A percentile compares a stretch with the other conserved stretches of the same genome.
Conservation (phyloP, 2,888 invertebrate species). For the Drosophila pseudotalamancana region DNA sequence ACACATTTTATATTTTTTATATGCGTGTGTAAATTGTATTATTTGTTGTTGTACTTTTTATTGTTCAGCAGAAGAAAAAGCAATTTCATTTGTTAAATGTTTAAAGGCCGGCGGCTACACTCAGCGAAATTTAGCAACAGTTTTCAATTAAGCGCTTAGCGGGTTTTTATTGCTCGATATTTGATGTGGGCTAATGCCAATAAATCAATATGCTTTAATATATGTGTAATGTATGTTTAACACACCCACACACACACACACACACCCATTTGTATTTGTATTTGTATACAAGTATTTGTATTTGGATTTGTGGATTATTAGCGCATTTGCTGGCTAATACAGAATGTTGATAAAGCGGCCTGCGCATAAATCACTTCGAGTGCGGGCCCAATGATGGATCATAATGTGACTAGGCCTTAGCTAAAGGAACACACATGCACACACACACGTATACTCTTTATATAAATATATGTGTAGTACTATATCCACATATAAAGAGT, state of each 20-base stretch:
- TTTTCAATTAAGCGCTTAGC: slow-evolving; percentile 79
- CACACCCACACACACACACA: neutral
- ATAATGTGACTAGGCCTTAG: slow-evolving; percentile 45
- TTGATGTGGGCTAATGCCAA: slow-evolving; percentile 59
- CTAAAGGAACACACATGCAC: neutral
- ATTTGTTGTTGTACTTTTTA: too few species aligned
- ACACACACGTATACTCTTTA: too few species aligned
- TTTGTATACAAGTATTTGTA: slow-evolving; percentile 68
- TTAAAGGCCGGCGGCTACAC: slow-evolving; percentile 8
- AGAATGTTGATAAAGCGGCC: slow-evolving; percentile 53
- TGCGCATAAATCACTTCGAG: slow-evolving; percentile 57
- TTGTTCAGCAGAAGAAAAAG: slow-evolving; percentile 52
- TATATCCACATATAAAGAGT: neutral
- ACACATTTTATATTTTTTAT: slow-evolving; percentile 22
- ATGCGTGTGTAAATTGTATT: slow-evolving; percentile 11
- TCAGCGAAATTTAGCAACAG: slow-evolving; percentile 57
- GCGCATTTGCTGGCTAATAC: slow-evolving; percentile 74
- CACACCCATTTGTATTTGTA: slow-evolving; percentile 26
- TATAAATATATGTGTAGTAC: neutral
- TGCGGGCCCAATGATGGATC: slow-evolving; percentile 63
- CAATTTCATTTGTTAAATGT: slow-evolving; percentile 65
- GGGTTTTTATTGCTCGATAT: slow-evolving; percentile 72
- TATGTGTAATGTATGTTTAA: slow-evolving; percentile 10
- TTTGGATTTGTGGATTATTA: slow-evolving; percentile 75
- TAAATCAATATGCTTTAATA: slow-evolving; percentile 65